These are phyloP conservation scores for Palloptera scutellata DNA, from an alignment of 2,888 invertebrate species.

Conservation along the genomic window DNA sequence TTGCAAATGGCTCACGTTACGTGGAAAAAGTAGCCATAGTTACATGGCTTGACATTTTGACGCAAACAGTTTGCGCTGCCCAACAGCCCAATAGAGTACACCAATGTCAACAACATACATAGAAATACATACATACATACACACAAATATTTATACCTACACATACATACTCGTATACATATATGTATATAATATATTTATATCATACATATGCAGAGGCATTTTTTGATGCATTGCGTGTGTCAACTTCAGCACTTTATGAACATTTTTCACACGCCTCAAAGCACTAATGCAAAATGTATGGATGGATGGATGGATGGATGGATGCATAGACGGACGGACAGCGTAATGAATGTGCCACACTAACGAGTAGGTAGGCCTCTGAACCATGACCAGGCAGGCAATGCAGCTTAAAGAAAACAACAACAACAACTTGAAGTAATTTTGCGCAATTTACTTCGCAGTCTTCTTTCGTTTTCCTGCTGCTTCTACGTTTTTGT, in stretches of 20 bases:
- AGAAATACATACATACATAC: neutral
- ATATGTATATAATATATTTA: neutral
- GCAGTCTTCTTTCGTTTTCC: neutral
- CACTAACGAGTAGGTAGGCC: no score
- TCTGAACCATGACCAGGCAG: neutral
- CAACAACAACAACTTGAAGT: neutral
- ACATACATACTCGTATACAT: neutral
- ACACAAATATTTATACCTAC: no score
- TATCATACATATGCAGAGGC: neutral
- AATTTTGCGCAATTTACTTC: slow-evolving; percentile 14
- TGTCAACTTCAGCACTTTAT: slow-evolving; percentile 4
- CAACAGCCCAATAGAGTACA: neutral
- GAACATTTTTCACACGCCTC: slow-evolving; percentile 8
- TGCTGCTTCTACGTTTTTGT: neutral
- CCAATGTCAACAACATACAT: neutral
- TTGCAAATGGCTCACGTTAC: neutral
- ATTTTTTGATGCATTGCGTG: slow-evolving; percentile 6
- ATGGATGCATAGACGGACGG: neutral
- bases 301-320: neutral
- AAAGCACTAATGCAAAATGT: neutral
- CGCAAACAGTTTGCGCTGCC: neutral
- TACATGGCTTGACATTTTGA: neutral
- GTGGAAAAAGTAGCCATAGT: neutral
- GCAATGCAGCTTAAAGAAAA: neutral
- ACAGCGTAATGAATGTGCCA: no score